Base-by-base conservation (phyloP, 2,797 vertebrate species). In the Nasua narica region DNA sequence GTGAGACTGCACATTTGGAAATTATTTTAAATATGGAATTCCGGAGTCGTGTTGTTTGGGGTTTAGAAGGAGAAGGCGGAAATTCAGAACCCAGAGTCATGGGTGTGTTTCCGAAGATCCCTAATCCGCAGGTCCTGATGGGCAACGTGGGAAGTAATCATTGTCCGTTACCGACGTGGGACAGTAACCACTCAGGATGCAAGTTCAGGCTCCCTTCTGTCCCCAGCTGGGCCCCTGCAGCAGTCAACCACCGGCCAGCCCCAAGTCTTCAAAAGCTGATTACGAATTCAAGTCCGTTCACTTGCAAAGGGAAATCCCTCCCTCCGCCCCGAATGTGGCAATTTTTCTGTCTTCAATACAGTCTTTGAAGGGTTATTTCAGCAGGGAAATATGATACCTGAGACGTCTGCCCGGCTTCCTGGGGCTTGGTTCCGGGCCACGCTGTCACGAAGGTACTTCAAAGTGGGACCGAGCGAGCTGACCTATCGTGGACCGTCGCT, bases 251-350 rank as follows among this genome's bases (percentile, higher is more conserved):
- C 0, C 1, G 70, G 25, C 25, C 19, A 76, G 29, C 18, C 32
- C 50, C 65, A 27, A 40, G 10, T 4, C 46, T 50, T 72, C 7
- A 86, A 23, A n/a, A 35, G 70, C 54, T 90, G n/a, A 9, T 82
- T 81, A 60, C 7, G 74, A 89, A 12, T 18, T 95, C 48, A 97
- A 96, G n/a, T 50, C 37, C 90, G 81, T 96, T 85, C 43, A 56
- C 10, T 1, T 32, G 43, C 18, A 70, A 87, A 58, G 89, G 84
- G 79, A 27, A 87, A 95, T 70, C 37, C 58, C 35, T 12, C 25
- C 9, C 27, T 2, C 29, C 18, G 21, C 54, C 2, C 12, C 11
- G 27, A 76, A 82, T 12, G 50, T 48, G 29, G 19, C 65, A 37
- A 1, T 89, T 19, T 93, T 3, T 46, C 11, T 46, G 35, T 76